Percentiles rank a stretch among this genome's conserved stretches.
Conservation (phyloP, 2,113 vertebrate genomes). For the Hemiprocne comata region DNA sequence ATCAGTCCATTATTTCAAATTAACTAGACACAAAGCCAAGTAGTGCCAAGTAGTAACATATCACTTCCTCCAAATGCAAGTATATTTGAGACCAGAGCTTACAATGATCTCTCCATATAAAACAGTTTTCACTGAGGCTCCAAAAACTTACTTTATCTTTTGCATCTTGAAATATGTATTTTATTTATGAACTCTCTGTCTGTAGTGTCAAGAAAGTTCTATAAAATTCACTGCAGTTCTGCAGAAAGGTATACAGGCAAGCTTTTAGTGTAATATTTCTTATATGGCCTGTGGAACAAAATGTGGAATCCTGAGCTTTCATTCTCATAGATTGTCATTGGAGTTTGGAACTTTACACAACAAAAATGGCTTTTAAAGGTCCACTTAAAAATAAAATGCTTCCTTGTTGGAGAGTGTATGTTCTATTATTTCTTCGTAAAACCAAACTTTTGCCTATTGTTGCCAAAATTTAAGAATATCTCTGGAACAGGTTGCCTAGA, state of each 20-base stretch:
- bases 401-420: background rate
- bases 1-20: background rate
- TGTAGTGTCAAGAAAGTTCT: background rate
- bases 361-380: background rate
- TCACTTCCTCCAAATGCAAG: background rate
- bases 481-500: background rate
- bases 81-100: background rate
- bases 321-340: background rate
- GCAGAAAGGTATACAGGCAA: background rate
- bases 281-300: background rate
- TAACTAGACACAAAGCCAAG: background rate
- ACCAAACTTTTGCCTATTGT: background rate
- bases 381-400: rapidly evolving
- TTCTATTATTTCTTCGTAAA: background rate
- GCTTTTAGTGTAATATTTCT: background rate
- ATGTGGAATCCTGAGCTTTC: background rate
- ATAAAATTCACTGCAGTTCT: background rate
- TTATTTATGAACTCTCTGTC: background rate
- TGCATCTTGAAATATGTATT: background rate
- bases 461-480: background rate
- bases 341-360: background rate
- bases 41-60: background rate
- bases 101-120: background rate
- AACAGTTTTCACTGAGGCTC: background rate
- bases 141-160: background rate